Conservation (phyloP, 2,113 vertebrate species). For the Sylvia atricapilla region DNA sequence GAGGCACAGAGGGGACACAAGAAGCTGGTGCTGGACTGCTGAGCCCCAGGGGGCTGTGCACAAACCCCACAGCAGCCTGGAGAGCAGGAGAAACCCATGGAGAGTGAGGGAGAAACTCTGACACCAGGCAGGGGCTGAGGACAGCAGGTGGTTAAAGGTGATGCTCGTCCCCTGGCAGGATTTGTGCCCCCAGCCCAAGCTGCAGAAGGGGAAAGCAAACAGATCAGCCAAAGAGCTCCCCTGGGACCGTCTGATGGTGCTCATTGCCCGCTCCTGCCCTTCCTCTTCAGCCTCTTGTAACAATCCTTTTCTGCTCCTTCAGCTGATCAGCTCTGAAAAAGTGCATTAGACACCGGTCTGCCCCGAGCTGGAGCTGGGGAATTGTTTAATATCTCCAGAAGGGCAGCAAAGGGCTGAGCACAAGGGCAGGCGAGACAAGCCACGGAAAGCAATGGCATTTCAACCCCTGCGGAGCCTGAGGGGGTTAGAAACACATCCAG, state of each 20-base stretch:
- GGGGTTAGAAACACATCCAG: constrained; percentile 26
- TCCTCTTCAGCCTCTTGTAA: not conserved
- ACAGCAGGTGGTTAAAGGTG: fast-evolving
- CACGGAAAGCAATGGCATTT: not conserved
- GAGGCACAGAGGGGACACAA: not conserved
- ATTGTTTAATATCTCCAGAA: not conserved
- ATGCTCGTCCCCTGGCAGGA: fast-evolving
- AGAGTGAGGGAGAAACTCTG: not conserved
- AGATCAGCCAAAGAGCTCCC: not conserved
- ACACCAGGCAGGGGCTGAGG: not conserved
- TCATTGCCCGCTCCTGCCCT: not conserved
- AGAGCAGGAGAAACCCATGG: fast-evolving
- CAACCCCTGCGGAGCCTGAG: not conserved
- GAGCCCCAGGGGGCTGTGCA: not conserved
- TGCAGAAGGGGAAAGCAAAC: not conserved
- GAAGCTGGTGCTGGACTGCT: not conserved
- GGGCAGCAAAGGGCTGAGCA: not conserved
- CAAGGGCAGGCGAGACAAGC: not conserved
- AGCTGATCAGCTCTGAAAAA: not conserved
- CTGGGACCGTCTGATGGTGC: not conserved
- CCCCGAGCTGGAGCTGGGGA: not conserved
- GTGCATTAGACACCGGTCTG: not conserved
- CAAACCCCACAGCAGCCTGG: not conserved
- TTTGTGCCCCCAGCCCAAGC: not conserved
- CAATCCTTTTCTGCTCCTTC: not conserved